Evolutionary conservation across 2,113 vertebrate genomes (phyloP).

Genomic region (Riparia riparia): DNA sequence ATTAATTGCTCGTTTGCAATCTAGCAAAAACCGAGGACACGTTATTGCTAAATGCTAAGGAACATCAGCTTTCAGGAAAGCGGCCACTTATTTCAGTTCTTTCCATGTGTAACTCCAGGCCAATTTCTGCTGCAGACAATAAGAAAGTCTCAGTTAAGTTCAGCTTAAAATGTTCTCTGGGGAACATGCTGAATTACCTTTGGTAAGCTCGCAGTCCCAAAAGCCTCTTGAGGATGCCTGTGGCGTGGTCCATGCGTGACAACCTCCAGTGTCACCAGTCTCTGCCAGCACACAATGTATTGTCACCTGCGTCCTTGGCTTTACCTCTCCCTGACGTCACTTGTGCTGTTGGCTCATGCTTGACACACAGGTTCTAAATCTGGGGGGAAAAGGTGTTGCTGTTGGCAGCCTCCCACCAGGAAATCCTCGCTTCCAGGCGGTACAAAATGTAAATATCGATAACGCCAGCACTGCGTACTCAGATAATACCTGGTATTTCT

Average conservation of each 20-base stretch:
- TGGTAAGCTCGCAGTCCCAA: not conserved
- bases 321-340: not conserved
- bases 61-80: conserved; percentile 61
- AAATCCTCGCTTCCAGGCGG: not conserved
- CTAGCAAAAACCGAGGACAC: conserved; percentile 72
- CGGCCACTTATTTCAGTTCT: conserved; percentile 47
- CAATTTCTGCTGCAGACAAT: conserved; percentile 30
- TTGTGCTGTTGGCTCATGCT: not conserved
- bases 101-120: conserved; percentile 41
- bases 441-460: conserved; percentile 25
- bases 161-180: not conserved
- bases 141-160: not conserved
- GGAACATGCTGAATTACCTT: not conserved
- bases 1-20: conserved; percentile 79
- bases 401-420: not conserved
- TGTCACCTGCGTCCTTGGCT: not conserved
- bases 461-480: not conserved
- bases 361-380: not conserved
- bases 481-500: conserved; percentile 36
- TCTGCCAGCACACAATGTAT: fast-evolving
- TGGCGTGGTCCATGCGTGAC: not conserved
- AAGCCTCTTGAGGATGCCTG: not conserved
- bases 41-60: conserved; percentile 68
- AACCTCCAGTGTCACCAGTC: not conserved
- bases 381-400: not conserved